phyloP scores from a whole-genome alignment of 2,888 invertebrate genomes.

The Chloroclysta siterata region DNA sequence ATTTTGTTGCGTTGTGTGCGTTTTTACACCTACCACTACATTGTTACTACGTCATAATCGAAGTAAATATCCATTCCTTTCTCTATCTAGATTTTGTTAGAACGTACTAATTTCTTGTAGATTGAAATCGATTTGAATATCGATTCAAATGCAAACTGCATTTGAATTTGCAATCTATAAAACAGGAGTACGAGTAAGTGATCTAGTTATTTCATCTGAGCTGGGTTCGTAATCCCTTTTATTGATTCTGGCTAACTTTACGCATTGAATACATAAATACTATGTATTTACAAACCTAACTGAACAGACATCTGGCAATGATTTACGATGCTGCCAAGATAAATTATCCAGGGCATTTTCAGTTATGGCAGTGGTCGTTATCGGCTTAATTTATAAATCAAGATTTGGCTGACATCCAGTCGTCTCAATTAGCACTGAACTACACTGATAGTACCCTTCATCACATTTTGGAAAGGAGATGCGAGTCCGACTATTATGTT shows the following conservation, averaged over 20 bases:
- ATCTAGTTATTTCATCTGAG: conserved; percentile 11
- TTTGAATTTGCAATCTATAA: neutral
- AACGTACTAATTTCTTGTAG: too few relatives aligned
- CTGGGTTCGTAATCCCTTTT: conserved; percentile 41
- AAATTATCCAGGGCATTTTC: conserved; percentile 22
- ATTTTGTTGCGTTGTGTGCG: too few relatives aligned
- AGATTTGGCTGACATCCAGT: conserved; percentile 27
- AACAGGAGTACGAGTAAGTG: neutral
- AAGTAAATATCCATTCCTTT: too few relatives aligned
- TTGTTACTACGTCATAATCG: too few relatives aligned
- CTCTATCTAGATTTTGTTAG: too few relatives aligned
- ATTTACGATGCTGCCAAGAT: conserved; percentile 26
- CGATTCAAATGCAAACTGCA: neutral
- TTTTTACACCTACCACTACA: too few relatives aligned
- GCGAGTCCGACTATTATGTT: neutral
- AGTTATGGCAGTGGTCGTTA: conserved; percentile 17
- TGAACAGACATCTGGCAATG: conserved; percentile 18
- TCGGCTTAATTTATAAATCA: conserved; percentile 21
- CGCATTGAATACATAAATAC: conserved; percentile 23
- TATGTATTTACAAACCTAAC: conserved; percentile 15
- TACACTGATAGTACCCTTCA: neutral
- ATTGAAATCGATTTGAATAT: too few relatives aligned
- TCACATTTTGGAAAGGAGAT: neutral
- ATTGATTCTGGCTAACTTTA: conserved; percentile 35
- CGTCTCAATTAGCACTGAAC: conserved; percentile 15